phyloP scores from a whole-genome alignment of 2,113 vertebrate genomes.

The Dipodomys stephensi region DNA sequence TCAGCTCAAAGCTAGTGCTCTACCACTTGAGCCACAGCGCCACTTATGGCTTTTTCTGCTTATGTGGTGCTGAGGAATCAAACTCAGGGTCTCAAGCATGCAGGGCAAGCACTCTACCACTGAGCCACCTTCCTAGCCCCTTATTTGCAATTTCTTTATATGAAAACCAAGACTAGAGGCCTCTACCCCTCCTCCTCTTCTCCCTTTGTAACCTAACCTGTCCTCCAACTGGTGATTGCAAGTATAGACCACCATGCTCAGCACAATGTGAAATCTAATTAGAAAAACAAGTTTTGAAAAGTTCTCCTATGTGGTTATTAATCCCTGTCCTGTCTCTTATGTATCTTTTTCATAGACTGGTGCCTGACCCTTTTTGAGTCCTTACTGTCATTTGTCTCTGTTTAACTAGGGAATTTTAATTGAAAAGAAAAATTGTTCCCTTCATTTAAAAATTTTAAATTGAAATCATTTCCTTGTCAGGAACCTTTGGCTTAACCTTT shows the following conservation, averaged over 20 bases:
- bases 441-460: slow-evolving; percentile 41
- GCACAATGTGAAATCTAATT: slow-evolving; percentile 14
- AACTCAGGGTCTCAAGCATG: too few species aligned
- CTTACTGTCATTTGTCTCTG: not conserved
- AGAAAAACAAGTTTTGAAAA: slow-evolving; percentile 23
- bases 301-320: not conserved
- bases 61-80: too few species aligned
- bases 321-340: not conserved
- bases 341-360: not conserved
- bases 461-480: not conserved
- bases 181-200: too few species aligned
- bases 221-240: not conserved
- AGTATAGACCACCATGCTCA: not conserved
- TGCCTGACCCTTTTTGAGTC: not conserved
- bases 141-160: too few species aligned
- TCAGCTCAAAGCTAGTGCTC: too few species aligned
- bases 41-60: too few species aligned
- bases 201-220: not conserved
- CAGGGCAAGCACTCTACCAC: too few species aligned
- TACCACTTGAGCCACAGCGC: too few species aligned
- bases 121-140: too few species aligned
- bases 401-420: slow-evolving; percentile 42
- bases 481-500: not conserved
- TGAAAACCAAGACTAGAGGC: too few species aligned
- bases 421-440: slow-evolving; percentile 47